Evolutionary conservation across 2,888 invertebrate genomes (phyloP), one percentile per base, ranked within the genome.

Genomic region (Andrena haemorrhoa): DNA sequence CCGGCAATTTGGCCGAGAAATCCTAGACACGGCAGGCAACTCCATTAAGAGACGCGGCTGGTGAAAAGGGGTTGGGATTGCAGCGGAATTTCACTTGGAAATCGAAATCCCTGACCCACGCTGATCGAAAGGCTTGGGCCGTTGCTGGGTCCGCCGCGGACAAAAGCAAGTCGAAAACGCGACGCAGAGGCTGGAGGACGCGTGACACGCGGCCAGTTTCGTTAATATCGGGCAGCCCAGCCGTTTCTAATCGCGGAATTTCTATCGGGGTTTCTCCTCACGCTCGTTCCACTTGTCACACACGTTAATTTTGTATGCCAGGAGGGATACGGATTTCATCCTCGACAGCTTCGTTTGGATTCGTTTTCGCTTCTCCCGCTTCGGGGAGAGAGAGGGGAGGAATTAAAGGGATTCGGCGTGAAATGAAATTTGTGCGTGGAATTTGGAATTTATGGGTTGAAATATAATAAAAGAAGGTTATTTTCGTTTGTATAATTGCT

Each of bases 1-100:
- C 8, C 65, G 47, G 65, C 49, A 69, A 75, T 71, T 82, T 69
- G 58, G 33, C 47, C 49, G 68, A 72, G 82, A 80, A 80, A 80
- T 75, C 64, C 53, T 68, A 29, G 71, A 75, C 75, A 47, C 33
- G 29, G 35, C 5, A 20, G 51, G 26, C n/a, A 69, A 79, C 68
- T 79, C 69, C 64, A 79, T 70, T 63, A 53, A 53, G 49, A 35
- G 12, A 29, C 66, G n/a, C n/a, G 53, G 33, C 31, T 8, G 16
- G 61, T n/a, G 56, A 47, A 41, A 56, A 29, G 20, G 51, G 33
- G 20, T 51, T 10, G 8, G 33, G 20, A 2, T 5, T 6, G 8
- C n/a, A 61, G 63, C 47, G 78, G 63, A 77, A 80, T 77, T 73
- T 77, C 78, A 58, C 35, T 78, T 53, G 63, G 68, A 51, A 41